Evolutionary conservation across 2,113 vertebrate genomes (phyloP).

Genomic region (Benitochromis conjunctus): DNA sequence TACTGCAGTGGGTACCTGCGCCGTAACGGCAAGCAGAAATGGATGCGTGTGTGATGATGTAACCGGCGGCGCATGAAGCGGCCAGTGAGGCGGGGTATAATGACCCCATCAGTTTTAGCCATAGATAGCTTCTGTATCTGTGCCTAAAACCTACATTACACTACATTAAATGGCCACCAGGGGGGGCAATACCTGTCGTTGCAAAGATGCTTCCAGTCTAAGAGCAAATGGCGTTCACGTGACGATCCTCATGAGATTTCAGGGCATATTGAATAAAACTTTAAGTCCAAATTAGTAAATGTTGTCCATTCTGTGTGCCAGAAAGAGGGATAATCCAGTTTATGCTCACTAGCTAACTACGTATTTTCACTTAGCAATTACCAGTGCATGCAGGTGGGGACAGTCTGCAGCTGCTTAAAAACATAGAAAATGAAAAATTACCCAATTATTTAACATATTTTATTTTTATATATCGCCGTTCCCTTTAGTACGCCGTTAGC

Average conservation of each 20-base stretch:
- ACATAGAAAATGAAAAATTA: accelerated
- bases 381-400: not conserved
- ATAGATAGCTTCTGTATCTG: not conserved
- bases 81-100: not conserved
- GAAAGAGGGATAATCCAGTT: accelerated
- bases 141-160: not conserved
- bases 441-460: not conserved
- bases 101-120: accelerated
- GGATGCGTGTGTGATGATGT: not conserved
- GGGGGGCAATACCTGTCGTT: not conserved
- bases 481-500: not conserved
- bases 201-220: not conserved
- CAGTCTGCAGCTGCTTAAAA: not conserved
- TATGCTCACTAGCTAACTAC: not conserved
- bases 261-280: not conserved
- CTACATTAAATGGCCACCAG: not conserved
- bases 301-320: accelerated
- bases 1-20: not conserved
- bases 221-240: too few species aligned
- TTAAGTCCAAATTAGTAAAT: not conserved
- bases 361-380: not conserved
- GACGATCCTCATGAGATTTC: not conserved
- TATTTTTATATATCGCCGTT: not conserved
- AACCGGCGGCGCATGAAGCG: accelerated
- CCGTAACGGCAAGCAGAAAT: not conserved